Base-by-base conservation (phyloP, 2,888 invertebrate genomes). In the Nysson spinosus region DNA sequence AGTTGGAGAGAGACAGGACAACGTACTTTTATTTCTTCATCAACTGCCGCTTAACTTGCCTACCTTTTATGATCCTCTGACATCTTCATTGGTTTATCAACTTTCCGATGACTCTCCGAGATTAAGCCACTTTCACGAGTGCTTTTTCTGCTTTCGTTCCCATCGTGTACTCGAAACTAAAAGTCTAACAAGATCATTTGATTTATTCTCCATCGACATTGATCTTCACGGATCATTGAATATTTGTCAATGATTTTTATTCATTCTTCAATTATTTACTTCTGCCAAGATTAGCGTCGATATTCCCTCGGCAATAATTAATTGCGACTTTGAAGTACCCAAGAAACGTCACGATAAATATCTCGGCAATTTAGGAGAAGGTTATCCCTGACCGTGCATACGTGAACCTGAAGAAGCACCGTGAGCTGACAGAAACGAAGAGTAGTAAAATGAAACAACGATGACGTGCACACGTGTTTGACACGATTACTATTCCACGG, bases 401-500 rank as follows among this genome's bases (percentile, higher is more conserved):
- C 55, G 69, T 73, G 70, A 65, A 72, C 58, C 51, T 42, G 57
- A 34, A 28, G 50, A 54, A 39, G 43, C 26, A 37, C n/a, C 39
- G 30, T 22, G 26, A 20, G 35, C 43, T 52, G 55, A 16, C 55
- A 19, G 51, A 57, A 71, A 72, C 60, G 44, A 55, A 72, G 52
- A 61, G 61, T 66, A 57, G 61, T 69, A 63, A 73, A 75, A 75
- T 54, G 73, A 73, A 73, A 47, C 58, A 64, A 51, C 67, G 75
- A 75, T 72, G 72, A 75, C 62, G 74, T 70, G 75, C 81, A 81
- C 81, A 79, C 79, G 83, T 84, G 83, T 85, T 84, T 80, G 82
- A 82, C 82, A 80, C 81, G 74, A 84, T 86, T 86, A 83, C 78
- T 86, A 86, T 86, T 86, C 86, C 78, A 75, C 73, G 69, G 75